Conservation (phyloP, 2,888 invertebrate species). For the Perizoma affinitatum region DNA sequence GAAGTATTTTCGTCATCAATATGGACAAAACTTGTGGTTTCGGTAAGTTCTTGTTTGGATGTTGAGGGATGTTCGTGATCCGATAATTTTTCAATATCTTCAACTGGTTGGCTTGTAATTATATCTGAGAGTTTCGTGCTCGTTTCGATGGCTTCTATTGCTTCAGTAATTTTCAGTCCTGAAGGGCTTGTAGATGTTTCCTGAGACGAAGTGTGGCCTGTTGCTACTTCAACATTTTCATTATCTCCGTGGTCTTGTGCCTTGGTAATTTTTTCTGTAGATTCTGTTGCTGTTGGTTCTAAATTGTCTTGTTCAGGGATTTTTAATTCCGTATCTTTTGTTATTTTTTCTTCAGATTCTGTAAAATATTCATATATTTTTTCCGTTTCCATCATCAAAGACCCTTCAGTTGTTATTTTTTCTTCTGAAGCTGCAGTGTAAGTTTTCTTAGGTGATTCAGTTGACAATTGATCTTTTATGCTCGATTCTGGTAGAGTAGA, state of each 20-base stretch:
- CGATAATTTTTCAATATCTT: conserved; percentile 16
- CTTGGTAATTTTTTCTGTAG: conserved; percentile 12
- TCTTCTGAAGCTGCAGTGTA: conserved; percentile 15
- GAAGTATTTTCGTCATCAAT: conserved; percentile 11
- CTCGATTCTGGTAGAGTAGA: conserved; percentile 11
- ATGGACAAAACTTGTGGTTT: conserved; percentile 18
- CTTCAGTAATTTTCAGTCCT: conserved; percentile 15
- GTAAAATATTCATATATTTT: conserved; percentile 10
- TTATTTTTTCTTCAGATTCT: conserved; percentile 15
- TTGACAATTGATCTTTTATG: conserved; percentile 13
- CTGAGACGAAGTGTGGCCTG: conserved; percentile 9
- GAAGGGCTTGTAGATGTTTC: conserved; percentile 3
- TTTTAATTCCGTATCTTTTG: conserved; percentile 15
- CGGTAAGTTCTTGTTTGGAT: conserved; percentile 25
- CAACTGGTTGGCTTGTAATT: conserved; percentile 13
- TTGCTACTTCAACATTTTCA: conserved; percentile 4
- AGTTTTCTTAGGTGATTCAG: conserved; percentile 17
- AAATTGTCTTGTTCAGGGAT: conserved; percentile 17
- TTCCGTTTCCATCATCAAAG: conserved; percentile 9
- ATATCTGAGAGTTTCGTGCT: conserved; percentile 13
- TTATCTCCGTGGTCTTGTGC: conserved; percentile 7
- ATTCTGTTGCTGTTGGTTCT: conserved; percentile 8
- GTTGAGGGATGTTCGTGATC: conserved; percentile 16
- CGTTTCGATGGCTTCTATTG: conserved; percentile 14
- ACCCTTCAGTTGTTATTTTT: conserved; percentile 7